Evolutionary conservation across 1,140 invertebrate species (phyloP), one percentile per base, ranked within the genome.

Genomic region (Heliconius congener): DNA sequence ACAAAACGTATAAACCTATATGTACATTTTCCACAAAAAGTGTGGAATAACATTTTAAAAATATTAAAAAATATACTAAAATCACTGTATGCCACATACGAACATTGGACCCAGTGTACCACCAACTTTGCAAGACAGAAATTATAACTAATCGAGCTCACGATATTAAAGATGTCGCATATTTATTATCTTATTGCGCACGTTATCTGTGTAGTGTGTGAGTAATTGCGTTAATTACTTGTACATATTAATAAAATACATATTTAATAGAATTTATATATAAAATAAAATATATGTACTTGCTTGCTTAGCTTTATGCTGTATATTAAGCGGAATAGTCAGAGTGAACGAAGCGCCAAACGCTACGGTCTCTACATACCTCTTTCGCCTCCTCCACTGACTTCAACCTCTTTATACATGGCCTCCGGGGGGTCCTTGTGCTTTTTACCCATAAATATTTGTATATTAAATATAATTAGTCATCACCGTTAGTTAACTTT

Each of bases 91-190:
- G 55, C 1, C 27, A 13, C 60, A 66, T 30, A 66, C 13, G 9
- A 66, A 66, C n/a, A 30, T 27, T 5, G 9, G 16, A 30, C 71
- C 9, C 71, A 42, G 71, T 72, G n/a, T 42, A 72, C 37, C 71
- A 72, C 34, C 16, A n/a, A 72, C 71, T 72, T 72, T 37, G 16
- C 71, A n/a, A 72, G 27, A n/a, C 71, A 72, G 71, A 72, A 72
- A 72, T 72, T 72, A 37, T 72, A 72, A 72, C 71, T 72, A 72
- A 72, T 72, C 71, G 71, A 72, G 71, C 71, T 72, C 34, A 42
- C 30, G 39, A 72, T 72, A 72, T 72, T 72, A 72, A 71, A 72
- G 71, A 72, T 72, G 71, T 72, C 71, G 71, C 71, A 39, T 72
- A 72, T 72, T 72, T 72, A 72, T 72, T 72, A 72, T 39, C 71